Percentiles rank a stretch among this genome's conserved stretches.
phyloP scores from a whole-genome alignment of 2,797 vertebrate genomes.

The Euphonia xanthogaster region DNA sequence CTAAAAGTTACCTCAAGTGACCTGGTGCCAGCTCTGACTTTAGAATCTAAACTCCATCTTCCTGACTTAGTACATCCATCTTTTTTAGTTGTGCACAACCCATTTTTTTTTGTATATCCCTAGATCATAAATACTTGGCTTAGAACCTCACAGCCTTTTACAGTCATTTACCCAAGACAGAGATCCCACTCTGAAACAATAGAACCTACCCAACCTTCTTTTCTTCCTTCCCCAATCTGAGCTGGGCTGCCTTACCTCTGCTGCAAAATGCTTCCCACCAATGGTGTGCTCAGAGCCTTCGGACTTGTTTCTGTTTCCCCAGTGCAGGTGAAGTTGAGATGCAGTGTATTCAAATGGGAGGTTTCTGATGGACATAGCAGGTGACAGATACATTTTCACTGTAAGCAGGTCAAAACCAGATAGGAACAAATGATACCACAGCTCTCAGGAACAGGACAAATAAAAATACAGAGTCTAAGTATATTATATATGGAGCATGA shows the following conservation, averaged over 20 bases:
- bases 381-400: slow-evolving; percentile 87
- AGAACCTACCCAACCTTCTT: neutral
- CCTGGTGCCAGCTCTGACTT: neutral
- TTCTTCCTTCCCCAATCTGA: neutral
- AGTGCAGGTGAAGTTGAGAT: slow-evolving; percentile 92
- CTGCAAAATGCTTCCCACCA: slow-evolving; percentile 84
- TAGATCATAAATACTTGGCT: neutral
- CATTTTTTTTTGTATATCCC: neutral
- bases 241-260: slow-evolving; percentile 84
- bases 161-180: neutral
- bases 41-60: neutral
- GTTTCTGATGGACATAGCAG: slow-evolving; percentile 83
- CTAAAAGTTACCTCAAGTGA: neutral
- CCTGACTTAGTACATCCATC: neutral
- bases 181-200: neutral
- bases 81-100: neutral
- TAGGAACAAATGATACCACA: neutral
- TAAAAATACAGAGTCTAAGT: neutral
- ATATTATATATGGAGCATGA: neutral
- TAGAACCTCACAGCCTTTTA: neutral
- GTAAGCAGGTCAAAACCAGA: slow-evolving; percentile 41
- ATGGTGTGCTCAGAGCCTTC: slow-evolving; percentile 90
- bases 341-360: slow-evolving; percentile 86
- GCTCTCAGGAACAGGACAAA: neutral
- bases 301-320: slow-evolving; percentile 82